Base-by-base conservation (phyloP, 2,888 invertebrate genomes). In the Capitulum mitella region DNA sequence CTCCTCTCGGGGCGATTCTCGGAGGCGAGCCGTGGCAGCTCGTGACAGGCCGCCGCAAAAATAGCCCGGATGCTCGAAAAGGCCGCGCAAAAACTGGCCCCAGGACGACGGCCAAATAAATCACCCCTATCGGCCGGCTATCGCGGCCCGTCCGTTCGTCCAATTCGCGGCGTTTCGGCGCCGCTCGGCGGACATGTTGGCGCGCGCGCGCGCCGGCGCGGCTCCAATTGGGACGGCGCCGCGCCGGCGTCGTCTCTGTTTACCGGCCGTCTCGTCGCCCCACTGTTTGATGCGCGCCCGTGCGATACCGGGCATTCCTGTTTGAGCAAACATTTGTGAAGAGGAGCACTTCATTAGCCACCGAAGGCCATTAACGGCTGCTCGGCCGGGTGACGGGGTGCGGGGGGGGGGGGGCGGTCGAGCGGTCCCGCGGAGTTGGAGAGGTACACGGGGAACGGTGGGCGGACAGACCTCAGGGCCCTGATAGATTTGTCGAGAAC, bases 311-410 rank as follows among this genome's bases (percentile, higher is more conserved):
- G 64, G 64, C 64, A 64, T 64, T 64, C 64, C 64, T 64, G 32
- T 64, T 64, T 34, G 64, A 64, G 64, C 64, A 64, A 64, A 64
- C 64, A 64, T 64, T 61, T 64, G 64, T 64, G 64, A 64, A 64
- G 64, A 64, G 64, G 64, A 64, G 34, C 64, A 64, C 64, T 64
- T 64, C 64, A 64, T 64, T 64, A 64, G 64, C 64, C 19, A 34
- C 19, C 34, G 64, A 16, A 16, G 64, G 32, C 64, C 64, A 64
- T 64, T 64, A 34, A 26, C 19, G 64, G 34, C 16, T 34, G 34
- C 64, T 34, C 34, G 34, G 34, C 64, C n/a, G n/a, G n/a, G n/a
- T 19, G 64, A 16, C 26, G 64, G 64, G 58, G 19, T n/a, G 58
- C 10, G 58, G 8, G 58, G n/a, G 19, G 26, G 26, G 22, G 43